phyloP scores from a whole-genome alignment of 2,113 vertebrate genomes.

The Arvicanthis niloticus region DNA sequence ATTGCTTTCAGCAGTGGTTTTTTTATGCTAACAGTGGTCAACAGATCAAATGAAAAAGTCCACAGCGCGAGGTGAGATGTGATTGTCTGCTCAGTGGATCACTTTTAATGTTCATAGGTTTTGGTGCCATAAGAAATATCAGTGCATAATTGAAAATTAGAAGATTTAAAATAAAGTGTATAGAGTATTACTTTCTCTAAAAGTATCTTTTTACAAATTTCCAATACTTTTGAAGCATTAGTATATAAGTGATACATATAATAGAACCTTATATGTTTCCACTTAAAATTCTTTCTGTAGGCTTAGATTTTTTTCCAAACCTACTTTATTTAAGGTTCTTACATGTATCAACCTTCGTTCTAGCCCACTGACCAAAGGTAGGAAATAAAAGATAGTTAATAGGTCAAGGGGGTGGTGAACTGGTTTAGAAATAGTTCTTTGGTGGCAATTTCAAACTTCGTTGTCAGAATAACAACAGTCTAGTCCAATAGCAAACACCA shows the following conservation, averaged over 20 bases:
- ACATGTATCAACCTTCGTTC: too few relatives aligned
- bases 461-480: too few relatives aligned
- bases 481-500: too few relatives aligned
- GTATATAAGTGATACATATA: not conserved
- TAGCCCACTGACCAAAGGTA: too few relatives aligned
- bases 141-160: not conserved
- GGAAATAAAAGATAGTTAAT: too few relatives aligned
- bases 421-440: too few relatives aligned
- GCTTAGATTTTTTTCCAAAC: too few relatives aligned
- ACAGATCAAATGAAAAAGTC: not conserved
- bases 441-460: too few relatives aligned
- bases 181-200: not conserved
- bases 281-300: not conserved
- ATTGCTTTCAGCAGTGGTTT: not conserved
- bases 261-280: not conserved
- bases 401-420: too few relatives aligned
- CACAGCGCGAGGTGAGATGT: not conserved
- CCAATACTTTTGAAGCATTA: not conserved
- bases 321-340: too few relatives aligned
- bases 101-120: constrained; percentile 12
- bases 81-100: not conserved
- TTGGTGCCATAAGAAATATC: not conserved
- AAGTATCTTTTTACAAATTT: not conserved
- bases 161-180: not conserved
- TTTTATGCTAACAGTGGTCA: not conserved